These are phyloP conservation scores for Polyommatus icarus DNA, from an alignment of 2,888 invertebrate species.

Conservation along the genomic window DNA sequence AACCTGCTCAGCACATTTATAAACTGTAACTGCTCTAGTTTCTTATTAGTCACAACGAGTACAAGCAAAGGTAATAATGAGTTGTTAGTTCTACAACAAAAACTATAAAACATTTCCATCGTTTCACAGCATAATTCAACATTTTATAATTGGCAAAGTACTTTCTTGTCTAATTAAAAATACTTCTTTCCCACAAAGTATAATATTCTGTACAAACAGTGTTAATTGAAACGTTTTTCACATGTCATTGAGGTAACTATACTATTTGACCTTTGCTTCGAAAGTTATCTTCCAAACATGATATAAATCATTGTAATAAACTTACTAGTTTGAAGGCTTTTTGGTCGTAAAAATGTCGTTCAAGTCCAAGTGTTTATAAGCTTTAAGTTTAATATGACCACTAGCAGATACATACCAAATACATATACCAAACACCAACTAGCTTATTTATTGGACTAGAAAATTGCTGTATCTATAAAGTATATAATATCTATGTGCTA, in stretches of 20 bases:
- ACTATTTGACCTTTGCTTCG: background rate
- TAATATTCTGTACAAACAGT: background rate
- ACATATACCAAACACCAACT: no score
- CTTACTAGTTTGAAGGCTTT: no score
- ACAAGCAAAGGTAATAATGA: no score
- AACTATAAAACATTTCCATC: background rate
- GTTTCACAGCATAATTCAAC: background rate
- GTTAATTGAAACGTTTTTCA: background rate
- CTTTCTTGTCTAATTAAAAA: conserved; percentile 16
- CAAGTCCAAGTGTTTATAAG: no score
- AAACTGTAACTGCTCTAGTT: no score
- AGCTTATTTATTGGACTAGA: background rate
- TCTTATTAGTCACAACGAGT: no score
- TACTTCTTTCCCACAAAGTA: conserved; percentile 5
- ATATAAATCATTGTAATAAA: no score
- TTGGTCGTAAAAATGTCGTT: no score
- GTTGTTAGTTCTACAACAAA: background rate
- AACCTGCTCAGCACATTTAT: no score
- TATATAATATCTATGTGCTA: background rate
- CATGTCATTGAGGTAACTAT: background rate
- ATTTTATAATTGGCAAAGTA: background rate
- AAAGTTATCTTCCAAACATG: background rate
- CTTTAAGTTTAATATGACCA: no score
- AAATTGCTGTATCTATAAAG: background rate
- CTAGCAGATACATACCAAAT: no score